Base-by-base conservation (phyloP, 2,888 invertebrate species). In the Agonopterix subpropinquella region DNA sequence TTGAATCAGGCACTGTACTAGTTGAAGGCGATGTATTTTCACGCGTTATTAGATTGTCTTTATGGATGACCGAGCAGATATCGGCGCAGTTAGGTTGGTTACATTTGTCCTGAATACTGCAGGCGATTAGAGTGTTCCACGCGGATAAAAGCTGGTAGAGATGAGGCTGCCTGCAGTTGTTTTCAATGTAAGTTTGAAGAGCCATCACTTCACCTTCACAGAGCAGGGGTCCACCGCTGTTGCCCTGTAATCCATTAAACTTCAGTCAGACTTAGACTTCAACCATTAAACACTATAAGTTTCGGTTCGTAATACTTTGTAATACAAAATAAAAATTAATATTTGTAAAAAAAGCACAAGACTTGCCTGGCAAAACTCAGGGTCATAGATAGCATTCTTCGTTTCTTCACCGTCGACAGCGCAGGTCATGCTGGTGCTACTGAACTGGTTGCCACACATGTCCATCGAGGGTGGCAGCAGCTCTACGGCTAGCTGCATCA, bases 171-270 rank as follows among this genome's bases (percentile, higher is more conserved):
- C 72, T 70, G 55, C 88, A 88, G 49, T 74, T 55, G 15, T 74
- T 75, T 35, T 73, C 70, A 35, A 82, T 65, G 55, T 87, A 88
- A 0, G 81, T 85, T 61, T 88, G 87, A 8, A 84, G 52, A 11
- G 78, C 88, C 18, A 70, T 56, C 5, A 86, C 67, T 46, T 78
- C 67, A 18, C 61, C 62, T 15, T 77, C 77, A 56, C 87, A 87
- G 39, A 88, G 59, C 0, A 88, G 68, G 8, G 88, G 86, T 7
- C 85, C 86, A 28, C 88, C 88, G 36, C 77, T 70, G 57, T 83
- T 86, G 41, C 81, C 81, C 88, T 88, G 58, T 13, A 57, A 56
- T 47, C 28, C 28, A 28, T 28, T 28, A 28, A 28, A 28, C 28
- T 28, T 28, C 28, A 28, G 18, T 18, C 4, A 18, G 39, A 41